These are phyloP conservation scores for Philopedon plagiatum DNA, from an alignment of 2,888 invertebrate species.

Conservation along the genomic window DNA sequence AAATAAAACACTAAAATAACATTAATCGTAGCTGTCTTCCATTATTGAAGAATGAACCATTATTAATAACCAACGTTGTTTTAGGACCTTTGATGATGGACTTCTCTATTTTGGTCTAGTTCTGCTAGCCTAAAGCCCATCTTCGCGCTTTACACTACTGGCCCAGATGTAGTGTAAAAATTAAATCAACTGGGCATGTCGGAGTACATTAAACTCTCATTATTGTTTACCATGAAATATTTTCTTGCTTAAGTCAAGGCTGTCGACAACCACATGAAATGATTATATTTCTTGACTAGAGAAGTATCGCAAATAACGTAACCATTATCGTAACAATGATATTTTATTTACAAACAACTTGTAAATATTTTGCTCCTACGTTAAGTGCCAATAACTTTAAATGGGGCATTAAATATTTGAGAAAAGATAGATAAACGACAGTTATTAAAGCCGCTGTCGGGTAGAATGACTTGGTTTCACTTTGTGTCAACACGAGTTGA, in stretches of 20 bases:
- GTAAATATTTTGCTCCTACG: too few relatives aligned
- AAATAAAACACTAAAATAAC: background rate
- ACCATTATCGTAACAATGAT: background rate
- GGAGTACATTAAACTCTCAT: slow-evolving; percentile 54
- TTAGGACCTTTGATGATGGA: background rate
- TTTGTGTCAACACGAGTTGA: too few relatives aligned
- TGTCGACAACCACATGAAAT: slow-evolving; percentile 42
- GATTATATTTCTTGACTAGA: background rate
- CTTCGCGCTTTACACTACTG: slow-evolving; percentile 48
- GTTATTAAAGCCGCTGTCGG: too few relatives aligned
- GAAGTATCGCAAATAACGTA: background rate
- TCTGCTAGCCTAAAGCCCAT: slow-evolving; percentile 1
- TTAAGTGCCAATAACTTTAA: too few relatives aligned
- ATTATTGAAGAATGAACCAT: background rate
- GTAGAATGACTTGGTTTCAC: too few relatives aligned
- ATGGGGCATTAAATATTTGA: too few relatives aligned
- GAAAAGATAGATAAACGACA: too few relatives aligned
- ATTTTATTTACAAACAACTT: too few relatives aligned
- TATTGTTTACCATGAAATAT: slow-evolving; percentile 53
- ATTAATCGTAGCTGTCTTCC: background rate
- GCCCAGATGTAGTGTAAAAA: slow-evolving; percentile 51
- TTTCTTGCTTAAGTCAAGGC: slow-evolving; percentile 53
- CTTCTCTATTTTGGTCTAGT: slow-evolving; percentile 1
- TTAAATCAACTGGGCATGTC: slow-evolving; percentile 52
- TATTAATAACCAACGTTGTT: background rate